Evolutionary conservation across 2,113 vertebrate species (phyloP), one percentile per base, ranked within the genome.

Genomic region (Dipodomys stephensi): DNA sequence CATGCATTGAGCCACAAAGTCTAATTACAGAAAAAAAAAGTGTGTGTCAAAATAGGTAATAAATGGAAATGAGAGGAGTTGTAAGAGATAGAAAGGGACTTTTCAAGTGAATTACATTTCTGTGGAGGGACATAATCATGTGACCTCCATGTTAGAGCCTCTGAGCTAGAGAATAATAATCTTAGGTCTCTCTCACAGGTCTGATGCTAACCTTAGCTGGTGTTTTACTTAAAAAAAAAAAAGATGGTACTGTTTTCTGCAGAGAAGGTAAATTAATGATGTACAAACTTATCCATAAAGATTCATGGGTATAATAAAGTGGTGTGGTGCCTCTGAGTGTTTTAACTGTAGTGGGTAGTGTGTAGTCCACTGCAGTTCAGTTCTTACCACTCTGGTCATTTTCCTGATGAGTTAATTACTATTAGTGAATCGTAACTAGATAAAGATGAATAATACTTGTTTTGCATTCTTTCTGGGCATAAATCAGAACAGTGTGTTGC

Each of bases 1-100:
- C 2, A 83, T 80, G 49, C 69, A 27, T 30, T 71, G 78, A 92
- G 4, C 49, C 32, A 90, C 62, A 65, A 90, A 82, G 6, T 67
- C 44, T 83, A 71, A 67, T 60, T 77, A 81, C 18, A 77, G 32
- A 28, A 53, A 53, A 77, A 87, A 84, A 25, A 44, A 8, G 1
- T 81, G 30, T 82, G 4, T 65, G 39, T 90, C 60, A 92, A 95
- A 94, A 91, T 18, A 85, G 78, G 20, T 78, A 88, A 81, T 94
- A 82, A 81, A 88, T 88, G 87, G 30, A 72, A 91, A 60, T 80
- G 11, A 5, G 44, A 20, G 57, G n/a, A 65, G 12, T 67, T 35
- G 44, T 65, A 57, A 77, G 22, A 78, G 22, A 91, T 57, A 8
- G 11, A 67, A 82, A 91, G 28, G 57, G 4, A 68, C 39, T 72